phyloP scores from a whole-genome alignment of 2,113 vertebrate species.

The Alexandromys fortis region DNA sequence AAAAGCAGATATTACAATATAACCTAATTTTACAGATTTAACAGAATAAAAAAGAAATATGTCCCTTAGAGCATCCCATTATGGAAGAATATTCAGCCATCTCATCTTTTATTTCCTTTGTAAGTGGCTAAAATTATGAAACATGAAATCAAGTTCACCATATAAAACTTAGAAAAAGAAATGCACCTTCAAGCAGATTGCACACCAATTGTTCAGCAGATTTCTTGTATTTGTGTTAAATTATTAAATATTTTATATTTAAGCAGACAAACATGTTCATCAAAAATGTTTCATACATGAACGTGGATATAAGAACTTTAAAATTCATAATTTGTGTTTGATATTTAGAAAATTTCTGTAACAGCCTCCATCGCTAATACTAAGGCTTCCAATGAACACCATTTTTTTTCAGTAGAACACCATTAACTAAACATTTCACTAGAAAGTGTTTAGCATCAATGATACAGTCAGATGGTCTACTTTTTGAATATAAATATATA shows the following conservation, averaged over 20 bases:
- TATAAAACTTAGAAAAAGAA: not conserved
- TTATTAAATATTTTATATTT: not conserved
- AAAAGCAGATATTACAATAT: slow-evolving; percentile 56
- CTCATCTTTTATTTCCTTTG: slow-evolving; percentile 18
- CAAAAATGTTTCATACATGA: not conserved
- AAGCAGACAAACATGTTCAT: not conserved
- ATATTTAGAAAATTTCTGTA: slow-evolving; percentile 19
- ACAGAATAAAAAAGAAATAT: not conserved
- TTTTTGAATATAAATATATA: slow-evolving; percentile 31
- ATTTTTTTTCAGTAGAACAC: not conserved
- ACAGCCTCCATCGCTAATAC: slow-evolving; percentile 49
- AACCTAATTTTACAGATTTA: slow-evolving; percentile 40
- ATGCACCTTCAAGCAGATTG: slow-evolving; percentile 27
- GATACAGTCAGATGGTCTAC: not conserved
- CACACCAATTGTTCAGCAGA: not conserved
- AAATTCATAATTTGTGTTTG: not conserved
- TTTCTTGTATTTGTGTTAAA: not conserved
- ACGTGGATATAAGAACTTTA: slow-evolving; percentile 34
- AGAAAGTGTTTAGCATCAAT: not conserved
- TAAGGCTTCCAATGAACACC: slow-evolving; percentile 81
- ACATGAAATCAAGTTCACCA: not conserved
- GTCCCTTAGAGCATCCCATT: not conserved
- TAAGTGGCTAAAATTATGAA: slow-evolving; percentile 10
- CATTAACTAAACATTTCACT: not conserved
- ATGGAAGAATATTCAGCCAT: slow-evolving; percentile 24